Evolutionary conservation across 2,113 vertebrate species (phyloP).

Genomic region (Gadus chalcogrammus): DNA sequence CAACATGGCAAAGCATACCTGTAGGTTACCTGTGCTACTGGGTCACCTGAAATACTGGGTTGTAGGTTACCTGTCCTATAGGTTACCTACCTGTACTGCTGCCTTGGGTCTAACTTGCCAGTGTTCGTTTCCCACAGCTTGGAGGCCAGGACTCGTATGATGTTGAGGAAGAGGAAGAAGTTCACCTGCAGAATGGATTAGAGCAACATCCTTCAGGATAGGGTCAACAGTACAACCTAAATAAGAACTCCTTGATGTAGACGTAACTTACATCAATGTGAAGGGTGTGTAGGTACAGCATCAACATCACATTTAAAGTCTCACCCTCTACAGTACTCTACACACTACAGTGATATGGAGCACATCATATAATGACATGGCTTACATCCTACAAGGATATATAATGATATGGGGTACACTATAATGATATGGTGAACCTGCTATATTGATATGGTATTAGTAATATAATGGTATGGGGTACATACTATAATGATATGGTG

Average conservation of each 20-base stretch:
- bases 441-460: background rate
- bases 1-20: no score
- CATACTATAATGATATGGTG: no score
- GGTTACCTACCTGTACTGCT: slow-evolving; percentile 80
- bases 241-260: background rate
- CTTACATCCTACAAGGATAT: slow-evolving; percentile 69
- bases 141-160: slow-evolving; percentile 78
- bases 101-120: slow-evolving; percentile 76
- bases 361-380: background rate
- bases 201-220: background rate
- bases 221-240: background rate
- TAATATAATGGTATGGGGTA: background rate
- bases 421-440: no score
- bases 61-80: background rate
- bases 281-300: background rate
- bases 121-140: slow-evolving; percentile 83
- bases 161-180: slow-evolving; percentile 81
- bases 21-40: background rate
- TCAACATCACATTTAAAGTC: background rate
- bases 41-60: background rate
- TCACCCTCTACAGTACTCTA: background rate
- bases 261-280: background rate
- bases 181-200: slow-evolving; percentile 67
- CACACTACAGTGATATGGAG: background rate
- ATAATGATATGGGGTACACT: no score